Evolutionary conservation across 2,797 vertebrate species (phyloP), one percentile per base, ranked within the genome.

Genomic region (Leucoraja ocellata): DNA sequence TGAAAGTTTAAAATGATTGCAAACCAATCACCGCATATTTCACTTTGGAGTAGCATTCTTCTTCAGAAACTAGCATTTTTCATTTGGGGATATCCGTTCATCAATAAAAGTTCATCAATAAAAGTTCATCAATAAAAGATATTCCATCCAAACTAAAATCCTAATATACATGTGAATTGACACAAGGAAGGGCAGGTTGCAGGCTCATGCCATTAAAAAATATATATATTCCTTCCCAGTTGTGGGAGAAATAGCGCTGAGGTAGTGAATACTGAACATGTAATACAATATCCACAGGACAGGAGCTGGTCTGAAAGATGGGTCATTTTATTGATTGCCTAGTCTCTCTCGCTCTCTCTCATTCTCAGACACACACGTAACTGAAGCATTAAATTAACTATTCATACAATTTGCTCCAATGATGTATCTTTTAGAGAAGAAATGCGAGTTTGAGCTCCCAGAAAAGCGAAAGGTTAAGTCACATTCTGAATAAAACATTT

Each of bases 1-100:
- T 25, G 23, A 91, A 32, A 68, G 63, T 88, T 88, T 68, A 74
- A 46, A 92, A 39, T 76, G 71, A 54, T 92, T 74, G 73, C 88
- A 73, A 91, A 39, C 68, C 46, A 46, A 25, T 21, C 68, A 23
- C 63, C 0, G 39, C 71, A 92, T 76, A 46, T 54, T 76, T 92
- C n/a, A 46, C 36, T 32, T 16, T n/a, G 46, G 25, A 92, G 54
- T 76, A 58, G 23, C 46, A 61, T 25, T 13, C 25, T 76, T 88
- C n/a, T 61, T 68, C n/a, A 88, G 84, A 68, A 88, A 32, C 14
- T 9, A 32, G n/a, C 4, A 13, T 76, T 25, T 58, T 36, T 74
- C 36, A 23, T 46, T 88, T 88, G 39, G 21, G 71, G 25, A 58
- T 28, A 54, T 13, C 36, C 76, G 46, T 76, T 73, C 46, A 23